Percentiles rank a stretch among this genome's conserved stretches.
phyloP scores from a whole-genome alignment of 2,888 invertebrate genomes.

The Encarsia formosa region DNA sequence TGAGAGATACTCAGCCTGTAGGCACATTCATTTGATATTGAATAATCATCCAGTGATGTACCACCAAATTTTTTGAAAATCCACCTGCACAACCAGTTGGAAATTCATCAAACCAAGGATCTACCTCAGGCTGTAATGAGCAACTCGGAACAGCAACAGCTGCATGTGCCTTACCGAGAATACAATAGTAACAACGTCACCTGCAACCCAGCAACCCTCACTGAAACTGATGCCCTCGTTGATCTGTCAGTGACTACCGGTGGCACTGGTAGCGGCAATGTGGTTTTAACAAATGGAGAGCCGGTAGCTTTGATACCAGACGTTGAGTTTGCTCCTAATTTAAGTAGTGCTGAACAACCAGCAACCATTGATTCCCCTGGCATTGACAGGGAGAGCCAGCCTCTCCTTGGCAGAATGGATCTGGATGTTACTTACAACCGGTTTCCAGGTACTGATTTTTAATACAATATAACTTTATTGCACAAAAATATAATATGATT shows the following conservation, averaged over 20 bases:
- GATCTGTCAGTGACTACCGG: conserved; percentile 40
- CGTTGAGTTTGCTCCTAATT: conserved; percentile 64
- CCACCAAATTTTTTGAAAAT: too few species aligned
- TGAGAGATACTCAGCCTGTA: too few species aligned
- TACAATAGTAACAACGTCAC: conserved; percentile 48
- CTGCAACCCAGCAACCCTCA: conserved; percentile 38
- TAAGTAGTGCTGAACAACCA: conserved; percentile 57
- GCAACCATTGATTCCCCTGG: conserved; percentile 77
- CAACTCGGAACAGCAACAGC: conserved; percentile 50
- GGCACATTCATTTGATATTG: too few species aligned
- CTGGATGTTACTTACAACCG: conserved; percentile 75
- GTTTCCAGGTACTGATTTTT: conserved; percentile 70
- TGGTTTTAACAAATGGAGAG: conserved; percentile 30
- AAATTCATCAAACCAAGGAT: too few species aligned
- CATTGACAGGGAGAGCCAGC: conserved; percentile 88
- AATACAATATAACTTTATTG: too few species aligned
- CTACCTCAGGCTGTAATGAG: conserved; percentile 51
- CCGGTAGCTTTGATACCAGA: conserved; percentile 60
- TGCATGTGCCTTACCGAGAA: conserved; percentile 51
- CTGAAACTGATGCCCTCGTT: conserved; percentile 46
- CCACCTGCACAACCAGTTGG: too few species aligned
- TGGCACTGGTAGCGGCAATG: conserved; percentile 21
- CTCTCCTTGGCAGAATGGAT: conserved; percentile 78
- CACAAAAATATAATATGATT: too few species aligned
- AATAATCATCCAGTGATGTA: too few species aligned